Percentiles rank a stretch among this genome's conserved stretches.
These are phyloP conservation scores for Deroptyus accipitrinus DNA, from an alignment of 2,113 vertebrate genomes.

Conservation along the genomic window DNA sequence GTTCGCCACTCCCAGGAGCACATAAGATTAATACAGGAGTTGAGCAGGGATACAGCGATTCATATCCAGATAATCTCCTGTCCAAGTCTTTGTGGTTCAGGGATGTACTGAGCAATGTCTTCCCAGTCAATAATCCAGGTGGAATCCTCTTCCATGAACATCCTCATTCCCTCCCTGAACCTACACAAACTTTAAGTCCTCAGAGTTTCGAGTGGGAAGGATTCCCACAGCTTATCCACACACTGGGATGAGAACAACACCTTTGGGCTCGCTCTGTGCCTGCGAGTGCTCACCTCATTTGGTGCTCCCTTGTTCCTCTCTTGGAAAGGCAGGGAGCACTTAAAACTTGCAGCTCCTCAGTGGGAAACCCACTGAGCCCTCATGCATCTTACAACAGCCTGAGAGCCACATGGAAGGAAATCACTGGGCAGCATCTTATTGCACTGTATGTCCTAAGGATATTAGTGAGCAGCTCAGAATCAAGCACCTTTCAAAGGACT, in stretches of 20 bases:
- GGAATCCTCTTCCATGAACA: background rate
- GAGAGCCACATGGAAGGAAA: background rate
- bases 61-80: background rate
- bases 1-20: background rate
- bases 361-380: background rate
- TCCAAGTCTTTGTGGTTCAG: background rate
- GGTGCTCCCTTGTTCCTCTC: background rate
- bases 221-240: background rate
- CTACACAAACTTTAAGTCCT: rapidly evolving
- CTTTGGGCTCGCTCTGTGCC: background rate
- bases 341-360: background rate
- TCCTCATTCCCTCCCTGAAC: background rate
- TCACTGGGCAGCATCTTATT: background rate
- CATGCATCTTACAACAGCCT: background rate
- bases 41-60: background rate
- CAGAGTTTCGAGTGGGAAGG: background rate
- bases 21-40: background rate
- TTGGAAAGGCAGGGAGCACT: rapidly evolving
- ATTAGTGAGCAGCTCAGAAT: background rate
- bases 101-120: background rate
- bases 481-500: background rate
- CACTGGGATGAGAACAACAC: background rate
- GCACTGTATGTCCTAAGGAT: background rate
- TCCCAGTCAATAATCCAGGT: background rate
- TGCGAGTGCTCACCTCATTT: background rate